Conservation (phyloP, 2,797 vertebrate species). For the Setipinna tenuifilis region DNA sequence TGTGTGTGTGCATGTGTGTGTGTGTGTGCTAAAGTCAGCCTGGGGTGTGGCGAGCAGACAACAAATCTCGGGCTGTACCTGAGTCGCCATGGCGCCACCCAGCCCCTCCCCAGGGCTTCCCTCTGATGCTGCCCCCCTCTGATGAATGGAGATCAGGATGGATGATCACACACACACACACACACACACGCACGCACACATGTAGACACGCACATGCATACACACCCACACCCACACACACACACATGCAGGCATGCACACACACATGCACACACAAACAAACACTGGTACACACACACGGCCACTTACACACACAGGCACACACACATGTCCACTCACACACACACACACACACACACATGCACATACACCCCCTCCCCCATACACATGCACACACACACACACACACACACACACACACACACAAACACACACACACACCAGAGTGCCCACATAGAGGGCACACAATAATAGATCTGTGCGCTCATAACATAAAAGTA, state of each 20-base stretch:
- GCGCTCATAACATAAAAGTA: background rate
- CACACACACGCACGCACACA: slow-evolving; percentile 18
- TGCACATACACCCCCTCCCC: too few relatives aligned
- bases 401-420: too few relatives aligned
- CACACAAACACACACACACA: too few relatives aligned
- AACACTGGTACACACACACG: too few relatives aligned
- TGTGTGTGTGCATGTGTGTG: slow-evolving; percentile 26
- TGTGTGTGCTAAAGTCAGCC: slow-evolving; percentile 19
- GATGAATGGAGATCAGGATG: slow-evolving; percentile 33
- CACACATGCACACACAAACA: background rate
- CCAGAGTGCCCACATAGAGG: too few relatives aligned
- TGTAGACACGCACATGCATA: background rate
- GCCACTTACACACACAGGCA: too few relatives aligned
- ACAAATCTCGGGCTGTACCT: slow-evolving; percentile 49
- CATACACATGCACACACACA: too few relatives aligned
- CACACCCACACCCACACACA: background rate
- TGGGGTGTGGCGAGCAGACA: slow-evolving; percentile 41
- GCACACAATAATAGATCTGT: background rate
- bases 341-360: too few relatives aligned
- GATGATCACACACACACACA: slow-evolving; percentile 9
- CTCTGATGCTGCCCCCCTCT: slow-evolving; percentile 24
- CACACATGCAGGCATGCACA: background rate
- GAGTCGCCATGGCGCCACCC: slow-evolving; percentile 40
- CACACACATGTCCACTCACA: too few relatives aligned
- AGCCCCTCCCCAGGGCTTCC: slow-evolving; percentile 35